Evolutionary conservation across 2,888 invertebrate genomes (phyloP), one percentile per base, ranked within the genome.

Genomic region (Philhelius pedissequus): DNA sequence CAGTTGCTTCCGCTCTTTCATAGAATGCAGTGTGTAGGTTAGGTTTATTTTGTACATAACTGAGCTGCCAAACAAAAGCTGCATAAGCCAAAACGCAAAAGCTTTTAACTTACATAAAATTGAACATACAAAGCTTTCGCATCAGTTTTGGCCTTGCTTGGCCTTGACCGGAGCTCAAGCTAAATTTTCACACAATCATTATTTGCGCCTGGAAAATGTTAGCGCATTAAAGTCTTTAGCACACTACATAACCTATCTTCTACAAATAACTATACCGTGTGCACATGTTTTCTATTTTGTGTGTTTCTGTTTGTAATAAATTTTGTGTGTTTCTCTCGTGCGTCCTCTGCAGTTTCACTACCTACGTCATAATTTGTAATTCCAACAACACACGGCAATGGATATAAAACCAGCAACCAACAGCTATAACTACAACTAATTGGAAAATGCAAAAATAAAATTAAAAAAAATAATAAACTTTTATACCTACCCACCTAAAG

Each of bases 91-190:
- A 13, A n/a, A 52, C 20, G 27, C 3, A 38, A 48, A 58, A 64
- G 64, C 64, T 64, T 32, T 4, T 9, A 25, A 40, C 1, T 38
- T 27, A 62, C 25, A 62, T 62, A 62, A 43, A 60, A 64, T n/a
- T 50, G 66, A 68, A 58, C 13, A 8, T 52, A 58, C 9, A 45
- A 73, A 68, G 68, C 68, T 86, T 77, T 79, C 30, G 38, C 64
- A 77, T 77, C 76, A 73, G 86, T 62, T 8, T 75, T 87, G 89
- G 89, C 89, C 89, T 89, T 89, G 89, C 77, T 86, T 88, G 89
- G 89, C 89, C 89, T 89, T 89, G 89, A 89, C 89, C 89, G 87
- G 73, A 86, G 80, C 86, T 84, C 30, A 68, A 71, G 84, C 80
- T 58, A 43, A 79, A 84, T 32, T 80, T 84, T 84, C 84, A 80